Base-by-base conservation (phyloP, 1,140 invertebrate genomes). In the Bradynema listronoti region DNA sequence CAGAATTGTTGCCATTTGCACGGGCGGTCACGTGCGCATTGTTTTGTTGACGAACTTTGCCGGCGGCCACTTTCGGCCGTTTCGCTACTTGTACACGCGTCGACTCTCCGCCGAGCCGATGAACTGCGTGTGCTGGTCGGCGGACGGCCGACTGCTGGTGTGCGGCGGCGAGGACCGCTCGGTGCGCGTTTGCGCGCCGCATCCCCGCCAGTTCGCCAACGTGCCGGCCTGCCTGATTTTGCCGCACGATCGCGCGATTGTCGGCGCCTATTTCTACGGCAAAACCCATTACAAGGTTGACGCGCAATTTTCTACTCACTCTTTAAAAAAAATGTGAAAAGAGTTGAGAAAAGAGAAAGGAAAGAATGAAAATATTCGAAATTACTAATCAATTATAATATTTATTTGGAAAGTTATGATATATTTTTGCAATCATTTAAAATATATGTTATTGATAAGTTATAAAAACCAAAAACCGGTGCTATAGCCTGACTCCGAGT, bases 121-220 rank as follows among this genome's bases (percentile, higher is more conserved):
- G 4, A 63, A 63, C 46, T n/a, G 45, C 14, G 7, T 63, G n/a
- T 32, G 49, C 41, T 63, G 61, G 61, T 65, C 61, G 1, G 19
- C 27, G 29, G 61, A 63, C 47, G 61, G 61, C 3, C 47, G 19
- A n/a, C 27, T 50, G 16, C 47, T 50, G 2, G 16, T 19, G 9
- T 50, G 47, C 34, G 47, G 56, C 11, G 61, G 61, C 22, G 63
- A 63, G 24, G 61, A 61, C 16, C 25, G 62, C n/a, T 14, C 54
- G 41, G 22, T 52, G 25, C 52, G 52, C 5, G 52, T 55, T 2
- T 55, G 41, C 33, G 41, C 52, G 16, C 52, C 52, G 16, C n/a
- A 55, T 27, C n/a, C n/a, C n/a, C 27, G n/a, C 5, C 52, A 55
- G 52, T 55, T 55, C 32, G 52, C 43, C 14, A 55, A 55, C n/a